Percentiles rank a stretch among this genome's conserved stretches.
phyloP scores from a whole-genome alignment of 2,797 vertebrate species.

The Bovichtus variegatus region DNA sequence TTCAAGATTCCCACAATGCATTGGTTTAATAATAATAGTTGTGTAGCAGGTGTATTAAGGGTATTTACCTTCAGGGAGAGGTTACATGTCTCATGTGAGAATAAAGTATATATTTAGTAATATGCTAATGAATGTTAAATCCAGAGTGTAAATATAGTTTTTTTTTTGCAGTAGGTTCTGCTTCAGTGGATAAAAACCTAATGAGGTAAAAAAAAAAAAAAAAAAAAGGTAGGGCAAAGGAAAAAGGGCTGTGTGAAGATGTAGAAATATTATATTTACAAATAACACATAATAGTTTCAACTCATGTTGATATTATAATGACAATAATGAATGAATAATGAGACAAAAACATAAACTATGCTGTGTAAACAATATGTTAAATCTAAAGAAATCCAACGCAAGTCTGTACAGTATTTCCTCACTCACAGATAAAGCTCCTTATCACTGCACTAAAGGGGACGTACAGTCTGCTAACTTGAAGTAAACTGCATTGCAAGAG shows the following conservation, averaged over 20 bases:
- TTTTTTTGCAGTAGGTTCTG: not conserved
- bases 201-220: not conserved
- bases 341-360: not conserved
- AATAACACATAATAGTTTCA: not conserved
- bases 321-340: not conserved
- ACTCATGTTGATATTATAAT: not conserved
- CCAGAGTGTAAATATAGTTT: not conserved
- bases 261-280: not conserved
- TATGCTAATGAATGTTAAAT: conserved; percentile 10
- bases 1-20: conserved; percentile 10
- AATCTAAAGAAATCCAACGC: conserved; percentile 5
- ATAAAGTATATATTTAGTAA: conserved; percentile 11
- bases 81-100: conserved; percentile 11
- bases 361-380: not conserved
- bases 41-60: not conserved
- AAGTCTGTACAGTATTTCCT: conserved; percentile 37
- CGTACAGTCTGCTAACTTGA: conserved; percentile 48
- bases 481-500: conserved; percentile 48
- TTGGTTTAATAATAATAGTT: not conserved
- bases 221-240: not conserved
- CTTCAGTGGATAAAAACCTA: conserved; percentile 12
- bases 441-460: conserved; percentile 42
- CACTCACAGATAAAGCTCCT: conserved; percentile 15
- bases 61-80: conserved; percentile 9
- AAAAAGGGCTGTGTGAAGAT: not conserved